These are phyloP conservation scores for Pachyramphus minor DNA, from an alignment of 2,113 vertebrate genomes.

Conservation along the genomic window DNA sequence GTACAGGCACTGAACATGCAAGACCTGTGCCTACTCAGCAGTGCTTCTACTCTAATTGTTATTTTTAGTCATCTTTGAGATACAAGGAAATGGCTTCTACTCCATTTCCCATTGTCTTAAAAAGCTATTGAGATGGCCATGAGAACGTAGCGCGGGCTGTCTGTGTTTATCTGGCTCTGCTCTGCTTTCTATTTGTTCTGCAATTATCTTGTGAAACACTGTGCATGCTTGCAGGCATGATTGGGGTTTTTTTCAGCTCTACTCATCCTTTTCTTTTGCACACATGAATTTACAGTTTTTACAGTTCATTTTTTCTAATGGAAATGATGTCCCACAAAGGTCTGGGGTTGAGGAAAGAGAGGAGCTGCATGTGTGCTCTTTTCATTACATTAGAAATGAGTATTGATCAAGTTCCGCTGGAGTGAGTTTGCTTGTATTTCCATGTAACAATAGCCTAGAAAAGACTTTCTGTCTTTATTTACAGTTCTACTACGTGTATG, in stretches of 20 bases:
- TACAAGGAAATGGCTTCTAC: background rate
- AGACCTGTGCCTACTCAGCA: background rate
- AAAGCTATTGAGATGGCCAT: background rate
- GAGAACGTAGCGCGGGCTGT: accelerated
- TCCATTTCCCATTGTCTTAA: background rate
- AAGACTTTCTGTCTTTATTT: background rate
- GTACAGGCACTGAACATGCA: background rate
- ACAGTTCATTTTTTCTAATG: background rate
- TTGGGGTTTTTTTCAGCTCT: background rate
- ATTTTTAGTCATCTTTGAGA: background rate
- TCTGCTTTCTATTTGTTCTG: conserved; percentile 19
- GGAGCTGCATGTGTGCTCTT: background rate
- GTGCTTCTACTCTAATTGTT: background rate
- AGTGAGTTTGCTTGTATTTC: background rate
- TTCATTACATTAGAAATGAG: background rate
- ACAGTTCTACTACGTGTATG: background rate
- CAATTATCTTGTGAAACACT: conserved; percentile 4
- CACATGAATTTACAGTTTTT: background rate
- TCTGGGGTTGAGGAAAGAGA: background rate
- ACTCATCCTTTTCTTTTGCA: background rate
- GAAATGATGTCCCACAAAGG: background rate
- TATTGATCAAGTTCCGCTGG: background rate
- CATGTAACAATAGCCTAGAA: background rate
- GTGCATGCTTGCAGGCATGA: background rate
- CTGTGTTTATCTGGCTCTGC: background rate